Conservation (phyloP, 37 sponge, comb jelly and placozoan species). For the Ianthella basta region DNA sequence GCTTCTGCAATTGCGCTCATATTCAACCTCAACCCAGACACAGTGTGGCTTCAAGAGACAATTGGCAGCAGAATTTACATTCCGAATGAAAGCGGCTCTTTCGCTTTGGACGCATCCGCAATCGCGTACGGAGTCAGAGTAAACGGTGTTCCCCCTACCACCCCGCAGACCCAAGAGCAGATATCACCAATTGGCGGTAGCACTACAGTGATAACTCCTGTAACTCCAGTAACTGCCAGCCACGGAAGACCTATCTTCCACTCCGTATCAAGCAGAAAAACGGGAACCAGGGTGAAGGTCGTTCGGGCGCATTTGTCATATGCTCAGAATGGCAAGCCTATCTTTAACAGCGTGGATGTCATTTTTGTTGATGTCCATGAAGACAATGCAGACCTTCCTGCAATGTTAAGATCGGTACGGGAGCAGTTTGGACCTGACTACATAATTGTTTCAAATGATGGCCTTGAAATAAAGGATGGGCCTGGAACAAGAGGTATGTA, state of each 20-base stretch:
- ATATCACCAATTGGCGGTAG: not conserved
- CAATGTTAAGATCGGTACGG: not conserved
- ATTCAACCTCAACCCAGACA: slow-evolving; percentile 3
- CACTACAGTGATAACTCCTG: no score
- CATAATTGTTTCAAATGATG: slow-evolving; percentile 10
- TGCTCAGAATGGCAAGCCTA: slow-evolving; percentile 7
- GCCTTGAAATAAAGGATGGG: slow-evolving; percentile 22
- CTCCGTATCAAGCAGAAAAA: not conserved
- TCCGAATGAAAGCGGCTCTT: not conserved
- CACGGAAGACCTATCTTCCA: not conserved
- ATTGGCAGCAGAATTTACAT: slow-evolving; percentile 12
- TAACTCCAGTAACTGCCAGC: no score
- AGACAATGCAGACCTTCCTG: not conserved
- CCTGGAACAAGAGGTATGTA: slow-evolving; percentile 18
- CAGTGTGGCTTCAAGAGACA: slow-evolving; percentile 20
- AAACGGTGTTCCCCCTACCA: no score
- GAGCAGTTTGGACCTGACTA: not conserved
- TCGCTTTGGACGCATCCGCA: not conserved
- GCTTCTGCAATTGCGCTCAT: not conserved
- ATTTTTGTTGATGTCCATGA: not conserved
- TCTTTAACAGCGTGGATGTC: not conserved
- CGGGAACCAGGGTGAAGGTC: not conserved
- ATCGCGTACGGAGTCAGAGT: no score
- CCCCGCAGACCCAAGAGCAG: no score
- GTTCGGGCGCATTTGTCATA: not conserved